Evolutionary conservation across 1,140 invertebrate genomes (phyloP), one percentile per base, ranked within the genome.

Genomic region (Conus ventricosus): DNA sequence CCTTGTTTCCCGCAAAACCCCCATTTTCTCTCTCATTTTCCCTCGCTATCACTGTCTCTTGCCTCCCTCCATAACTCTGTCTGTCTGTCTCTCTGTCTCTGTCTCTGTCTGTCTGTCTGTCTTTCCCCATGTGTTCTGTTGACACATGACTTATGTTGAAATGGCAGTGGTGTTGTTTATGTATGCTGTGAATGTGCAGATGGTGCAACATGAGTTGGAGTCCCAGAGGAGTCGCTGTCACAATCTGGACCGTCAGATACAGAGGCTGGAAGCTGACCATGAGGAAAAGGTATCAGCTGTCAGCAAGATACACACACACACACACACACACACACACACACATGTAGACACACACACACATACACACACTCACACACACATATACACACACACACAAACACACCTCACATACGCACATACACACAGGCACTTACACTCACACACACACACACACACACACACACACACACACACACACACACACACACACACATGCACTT

Each of bases 131-230:
- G 3, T 39, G 39, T 39, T 39, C 39, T 39, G 39, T 39, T 39
- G 39, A 39, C 39, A 39, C 39, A 39, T 39, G 39, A 39, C 39
- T 39, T 39, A 39, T 39, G 39, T 39, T 39, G 39, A 39, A 39
- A 39, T 39, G 39, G 39, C 39, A 39, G 39, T 39, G 39, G 39
- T 39, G 39, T 39, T 39, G 39, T 39, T 39, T 39, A 39, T 39
- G 39, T 39, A 39, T 39, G 39, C 39, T 51, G 3, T 80, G 0
- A 11, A 17, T 80, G 76, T 81, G 39, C 90, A 94, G 94, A 91
- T 91, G 89, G 78, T 94, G 51, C 93, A 94, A 82, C 91, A 93
- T 84, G 93, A 94, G 87, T 67, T 94, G 81, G 94, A 95, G 85
- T 82, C 88, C 0, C 91, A 93, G 83, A 88, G 94, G 76, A 90